A percentile compares a stretch with the other conserved stretches of the same genome.
Evolutionary conservation across 2,113 vertebrate genomes (phyloP).

Genomic region (Callospermophilus lateralis): DNA sequence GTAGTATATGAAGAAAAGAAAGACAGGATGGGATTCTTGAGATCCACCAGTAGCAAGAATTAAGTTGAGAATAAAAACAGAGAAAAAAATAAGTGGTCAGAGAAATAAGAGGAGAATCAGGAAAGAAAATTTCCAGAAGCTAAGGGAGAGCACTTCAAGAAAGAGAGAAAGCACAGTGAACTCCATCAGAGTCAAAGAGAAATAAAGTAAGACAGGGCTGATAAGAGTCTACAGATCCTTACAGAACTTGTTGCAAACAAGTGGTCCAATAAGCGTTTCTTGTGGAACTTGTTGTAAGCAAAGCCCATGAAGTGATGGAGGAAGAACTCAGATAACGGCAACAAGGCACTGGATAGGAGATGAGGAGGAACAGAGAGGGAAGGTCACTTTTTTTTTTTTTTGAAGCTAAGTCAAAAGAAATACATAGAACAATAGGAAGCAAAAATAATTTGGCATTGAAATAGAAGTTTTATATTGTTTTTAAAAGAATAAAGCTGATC

Average conservation of each 20-base stretch:
- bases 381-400: not conserved
- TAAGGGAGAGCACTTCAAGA: not conserved
- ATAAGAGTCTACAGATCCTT: not conserved
- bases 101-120: not conserved
- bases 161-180: not conserved
- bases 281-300: not conserved
- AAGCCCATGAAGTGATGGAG: not conserved
- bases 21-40: not conserved
- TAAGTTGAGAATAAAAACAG: not conserved
- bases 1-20: not conserved
- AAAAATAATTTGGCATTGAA: not conserved
- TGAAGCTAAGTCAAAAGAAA: not conserved
- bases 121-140: not conserved
- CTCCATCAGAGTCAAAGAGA: not conserved
- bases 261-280: no score
- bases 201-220: not conserved
- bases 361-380: not conserved
- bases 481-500: not conserved
- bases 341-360: not conserved
- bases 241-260: not conserved
- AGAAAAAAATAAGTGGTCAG: not conserved
- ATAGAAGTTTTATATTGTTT: not conserved
- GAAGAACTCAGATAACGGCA: not conserved
- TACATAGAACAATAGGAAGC: not conserved
- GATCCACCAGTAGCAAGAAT: no score